Conservation (phyloP, 2,113 vertebrate genomes). For the Ondatra zibethicus region DNA sequence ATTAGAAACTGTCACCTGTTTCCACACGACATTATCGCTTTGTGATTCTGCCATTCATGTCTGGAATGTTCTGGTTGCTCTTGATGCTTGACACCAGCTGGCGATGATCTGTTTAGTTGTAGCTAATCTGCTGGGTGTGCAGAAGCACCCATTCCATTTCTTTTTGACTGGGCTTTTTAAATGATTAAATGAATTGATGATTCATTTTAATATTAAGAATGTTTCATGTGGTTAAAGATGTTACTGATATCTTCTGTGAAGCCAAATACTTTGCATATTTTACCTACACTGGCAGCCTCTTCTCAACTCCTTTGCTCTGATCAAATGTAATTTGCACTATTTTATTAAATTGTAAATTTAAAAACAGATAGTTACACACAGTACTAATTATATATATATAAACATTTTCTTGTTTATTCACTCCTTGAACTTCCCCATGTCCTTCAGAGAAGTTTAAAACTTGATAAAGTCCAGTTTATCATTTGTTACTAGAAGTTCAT, state of each 20-base stretch:
- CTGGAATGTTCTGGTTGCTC: neutral
- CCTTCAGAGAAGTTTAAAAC: slow-evolving; percentile 19
- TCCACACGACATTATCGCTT: neutral
- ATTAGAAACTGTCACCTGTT: neutral
- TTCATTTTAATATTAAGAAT: neutral
- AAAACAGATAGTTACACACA: neutral
- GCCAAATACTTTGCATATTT: neutral
- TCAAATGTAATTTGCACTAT: neutral
- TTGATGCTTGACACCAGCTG: neutral
- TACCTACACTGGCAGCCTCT: neutral
- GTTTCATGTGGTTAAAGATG: neutral
- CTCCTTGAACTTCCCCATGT: neutral
- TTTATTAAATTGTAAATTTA: neutral
- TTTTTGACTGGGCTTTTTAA: neutral
- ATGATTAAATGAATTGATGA: neutral
- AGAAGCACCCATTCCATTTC: neutral
- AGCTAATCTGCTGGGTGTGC: neutral
- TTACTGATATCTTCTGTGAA: neutral
- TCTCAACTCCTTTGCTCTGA: neutral
- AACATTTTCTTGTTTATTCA: neutral
- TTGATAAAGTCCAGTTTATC: neutral
- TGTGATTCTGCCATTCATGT: neutral
- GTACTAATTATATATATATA: neutral
- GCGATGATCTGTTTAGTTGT: neutral
- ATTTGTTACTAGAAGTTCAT: slow-evolving; percentile 1